phyloP scores from a whole-genome alignment of 2,888 invertebrate species.

The Watsonalla binaria region DNA sequence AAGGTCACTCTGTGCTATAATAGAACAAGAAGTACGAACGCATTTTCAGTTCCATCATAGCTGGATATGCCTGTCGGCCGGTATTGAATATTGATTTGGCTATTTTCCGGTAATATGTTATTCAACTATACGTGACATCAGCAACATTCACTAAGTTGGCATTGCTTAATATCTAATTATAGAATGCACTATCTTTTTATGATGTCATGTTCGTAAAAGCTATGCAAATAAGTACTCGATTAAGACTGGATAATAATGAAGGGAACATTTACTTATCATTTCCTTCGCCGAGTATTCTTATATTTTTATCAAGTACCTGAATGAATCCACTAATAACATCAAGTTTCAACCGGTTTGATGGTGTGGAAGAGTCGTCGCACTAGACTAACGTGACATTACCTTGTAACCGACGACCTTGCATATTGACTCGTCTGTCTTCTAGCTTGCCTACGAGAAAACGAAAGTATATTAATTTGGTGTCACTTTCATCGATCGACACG shows the following conservation, averaged over 20 bases:
- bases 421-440: constrained; percentile 22
- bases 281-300: not conserved
- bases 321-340: constrained; percentile 8
- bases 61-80: not conserved
- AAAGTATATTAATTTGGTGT: constrained; percentile 26
- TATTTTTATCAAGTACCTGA: constrained; percentile 3
- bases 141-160: not conserved
- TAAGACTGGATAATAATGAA: too few species aligned
- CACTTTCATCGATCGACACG: constrained; percentile 20
- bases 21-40: constrained; percentile 13
- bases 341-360: constrained; percentile 31
- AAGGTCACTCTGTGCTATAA: constrained; percentile 22
- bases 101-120: not conserved
- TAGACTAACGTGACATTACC: constrained; percentile 33
- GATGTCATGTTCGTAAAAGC: constrained; percentile 15
- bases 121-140: not conserved
- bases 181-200: constrained; percentile 19
- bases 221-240: not conserved
- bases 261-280: too few species aligned
- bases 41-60: not conserved
- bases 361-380: constrained; percentile 22
- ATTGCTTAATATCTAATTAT: constrained; percentile 16
- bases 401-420: constrained; percentile 45
- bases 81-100: not conserved
- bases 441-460: constrained; percentile 28